A percentile compares a stretch with the other conserved stretches of the same genome.
Conservation (phyloP, 2,797 vertebrate species). For the Artibeus jamaicensis region DNA sequence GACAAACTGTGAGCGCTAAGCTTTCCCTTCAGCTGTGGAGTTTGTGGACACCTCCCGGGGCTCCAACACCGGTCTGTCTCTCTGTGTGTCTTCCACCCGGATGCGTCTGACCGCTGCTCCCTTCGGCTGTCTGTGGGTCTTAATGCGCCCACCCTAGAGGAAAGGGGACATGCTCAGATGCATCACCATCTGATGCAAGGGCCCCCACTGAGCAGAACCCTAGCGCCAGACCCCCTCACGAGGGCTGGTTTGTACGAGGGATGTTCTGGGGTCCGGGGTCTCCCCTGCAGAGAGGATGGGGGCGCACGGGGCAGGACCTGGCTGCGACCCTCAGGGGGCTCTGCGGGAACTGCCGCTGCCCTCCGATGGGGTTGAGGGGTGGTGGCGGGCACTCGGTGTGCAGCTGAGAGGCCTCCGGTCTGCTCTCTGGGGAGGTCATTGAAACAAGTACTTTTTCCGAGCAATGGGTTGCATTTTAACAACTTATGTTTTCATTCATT, state of each 20-base stretch:
- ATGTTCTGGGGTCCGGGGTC: background rate
- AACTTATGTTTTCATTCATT: background rate
- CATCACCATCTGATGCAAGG: background rate
- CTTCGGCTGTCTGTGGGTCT: background rate
- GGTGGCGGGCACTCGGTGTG: background rate
- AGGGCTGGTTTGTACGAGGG: background rate
- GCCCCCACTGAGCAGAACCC: background rate
- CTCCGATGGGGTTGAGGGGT: background rate
- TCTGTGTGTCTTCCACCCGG: background rate
- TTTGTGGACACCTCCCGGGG: background rate
- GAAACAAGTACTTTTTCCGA: background rate
- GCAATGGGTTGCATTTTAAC: background rate
- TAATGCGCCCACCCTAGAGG: background rate
- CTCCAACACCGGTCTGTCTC: background rate
- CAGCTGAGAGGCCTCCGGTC: background rate
- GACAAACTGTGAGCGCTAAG: too few species aligned
- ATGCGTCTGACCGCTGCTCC: background rate
- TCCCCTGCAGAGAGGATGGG: background rate
- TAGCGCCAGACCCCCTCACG: background rate
- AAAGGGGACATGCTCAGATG: background rate
- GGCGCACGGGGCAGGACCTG: background rate
- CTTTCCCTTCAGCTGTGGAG: background rate
- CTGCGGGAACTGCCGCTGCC: background rate
- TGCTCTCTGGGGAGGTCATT: background rate
- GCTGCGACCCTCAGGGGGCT: background rate